Evolutionary conservation across 2,113 vertebrate genomes (phyloP), one percentile per base, ranked within the genome.

Genomic region (Pterocles burchelli): DNA sequence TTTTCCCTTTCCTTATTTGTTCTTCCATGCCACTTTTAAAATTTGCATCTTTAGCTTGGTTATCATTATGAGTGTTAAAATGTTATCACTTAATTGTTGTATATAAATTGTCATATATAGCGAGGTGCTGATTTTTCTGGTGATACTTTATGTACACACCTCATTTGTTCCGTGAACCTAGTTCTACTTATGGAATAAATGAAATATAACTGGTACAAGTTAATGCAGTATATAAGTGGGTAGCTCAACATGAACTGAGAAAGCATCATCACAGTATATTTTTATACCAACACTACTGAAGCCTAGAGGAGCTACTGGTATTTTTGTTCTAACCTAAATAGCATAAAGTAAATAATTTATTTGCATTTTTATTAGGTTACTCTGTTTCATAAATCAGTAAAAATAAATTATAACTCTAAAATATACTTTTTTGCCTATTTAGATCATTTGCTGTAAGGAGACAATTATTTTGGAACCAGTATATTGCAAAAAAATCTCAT

Each of bases 321-420:
- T 71, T 93, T 94, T 95, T 12, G 4, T 70, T 94, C 65, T 85
- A 87, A 77, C 46, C 43, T 90, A 78, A 81, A 95, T 80, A 74
- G 41, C 21, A 25, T 81, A 81, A 78, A 88, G 22, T 63, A 72
- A 92, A 76, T 62, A 24, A 68, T 85, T 88, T 82, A 79, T 65
- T 75, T 71, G 25, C 24, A 43, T 73, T 67, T 82, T 34, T 43
- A 58, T 82, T 52, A 66, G 25, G 15, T 61, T 4, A 2, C 33
- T 74, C 5, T 77, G 34, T 58, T 86, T 96, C 20, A 34, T 84
- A 88, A 88, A 52, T 55, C 59, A 83, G 24, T 72, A 54, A 80
- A 82, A 85, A 24, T 43, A 1, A 82, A 29, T 20, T 29, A 16
- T 43, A 55, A 58, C 13, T 77, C 28, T 67, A 72, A 81, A 77